Evolutionary conservation across 2,113 vertebrate genomes (phyloP), one percentile per base, ranked within the genome.

Genomic region (Psittacula cyanocephala): DNA sequence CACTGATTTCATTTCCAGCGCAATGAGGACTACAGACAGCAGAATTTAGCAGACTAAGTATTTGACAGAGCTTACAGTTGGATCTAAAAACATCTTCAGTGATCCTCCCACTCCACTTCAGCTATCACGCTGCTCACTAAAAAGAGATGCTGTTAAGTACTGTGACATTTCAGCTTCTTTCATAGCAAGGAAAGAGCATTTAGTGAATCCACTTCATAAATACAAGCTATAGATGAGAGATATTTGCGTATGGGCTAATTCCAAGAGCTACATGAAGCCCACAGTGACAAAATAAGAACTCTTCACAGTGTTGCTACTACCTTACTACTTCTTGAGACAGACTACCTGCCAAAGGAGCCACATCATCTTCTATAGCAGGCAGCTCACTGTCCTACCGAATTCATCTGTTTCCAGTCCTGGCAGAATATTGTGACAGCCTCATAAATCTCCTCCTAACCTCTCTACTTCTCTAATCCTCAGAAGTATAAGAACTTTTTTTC

Each of bases 391-490:
- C 91, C 53, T 10, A 11, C 81, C 33, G 16, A 83, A 78, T 67
- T 78, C 79, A 55, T 18, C 3, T 2, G 35, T 22, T 81, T 68
- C 85, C 91, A 94, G 84, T 37, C 55, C 68, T 10, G 9, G 27
- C 71, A 93, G 43, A 92, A 79, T 46, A 53, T 81, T 82, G 84
- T 80, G 79, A 53, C 75, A 94, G 83, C 65, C 80, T 82, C 37
- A 83, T 7, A 94, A 88, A 84, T 62, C 83, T 91, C 84, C 68
- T 53, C 76, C 93, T 69, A 71, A 81, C 76, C 87, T 68, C 82
- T 70, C 78, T 57, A 9, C 62, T 71, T 35, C 3, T 47, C 86
- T 80, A 86, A 88, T 33, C 63, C 83, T 78, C 19, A 17, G 50
- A 89, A 81, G 93, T 9, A 20, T 11, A 86, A 74, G 69, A 78